phyloP scores from a whole-genome alignment of 2,888 invertebrate genomes.

The Heliconius hortense region DNA sequence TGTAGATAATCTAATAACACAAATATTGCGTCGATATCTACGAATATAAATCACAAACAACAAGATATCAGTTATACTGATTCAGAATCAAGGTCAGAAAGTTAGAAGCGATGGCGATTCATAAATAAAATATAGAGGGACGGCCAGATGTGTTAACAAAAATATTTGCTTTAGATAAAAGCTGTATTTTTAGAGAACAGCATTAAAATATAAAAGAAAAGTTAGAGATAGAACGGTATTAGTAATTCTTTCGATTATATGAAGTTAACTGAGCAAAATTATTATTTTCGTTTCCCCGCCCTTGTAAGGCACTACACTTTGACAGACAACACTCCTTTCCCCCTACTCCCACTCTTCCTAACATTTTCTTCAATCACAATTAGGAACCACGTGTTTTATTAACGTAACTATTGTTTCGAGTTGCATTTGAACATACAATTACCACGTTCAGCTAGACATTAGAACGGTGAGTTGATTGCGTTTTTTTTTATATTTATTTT shows the following conservation, averaged over 20 bases:
- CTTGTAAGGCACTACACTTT: background rate
- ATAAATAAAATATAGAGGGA: slow-evolving; percentile 61
- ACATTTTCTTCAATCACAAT: background rate
- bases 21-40: slow-evolving; percentile 39
- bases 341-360: background rate
- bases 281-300: background rate
- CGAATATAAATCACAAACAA: slow-evolving; percentile 46
- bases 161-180: slow-evolving; percentile 48
- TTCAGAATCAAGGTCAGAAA: slow-evolving; percentile 55
- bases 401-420: too few species aligned
- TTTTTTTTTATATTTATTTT: background rate
- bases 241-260: background rate
- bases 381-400: too few species aligned
- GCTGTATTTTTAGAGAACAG: slow-evolving; percentile 51
- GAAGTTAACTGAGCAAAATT: background rate
- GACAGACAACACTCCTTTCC: background rate
- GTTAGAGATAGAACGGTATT: background rate
- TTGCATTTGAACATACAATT: background rate
- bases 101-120: slow-evolving; percentile 52
- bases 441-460: background rate
- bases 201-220: slow-evolving; percentile 17
- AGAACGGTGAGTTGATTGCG: background rate
- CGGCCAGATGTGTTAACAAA: slow-evolving; percentile 55
- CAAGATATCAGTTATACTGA: slow-evolving; percentile 49
- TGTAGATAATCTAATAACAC: slow-evolving; percentile 6